phyloP scores from a whole-genome alignment of 2,113 vertebrate genomes.

The Albula glossodonta region DNA sequence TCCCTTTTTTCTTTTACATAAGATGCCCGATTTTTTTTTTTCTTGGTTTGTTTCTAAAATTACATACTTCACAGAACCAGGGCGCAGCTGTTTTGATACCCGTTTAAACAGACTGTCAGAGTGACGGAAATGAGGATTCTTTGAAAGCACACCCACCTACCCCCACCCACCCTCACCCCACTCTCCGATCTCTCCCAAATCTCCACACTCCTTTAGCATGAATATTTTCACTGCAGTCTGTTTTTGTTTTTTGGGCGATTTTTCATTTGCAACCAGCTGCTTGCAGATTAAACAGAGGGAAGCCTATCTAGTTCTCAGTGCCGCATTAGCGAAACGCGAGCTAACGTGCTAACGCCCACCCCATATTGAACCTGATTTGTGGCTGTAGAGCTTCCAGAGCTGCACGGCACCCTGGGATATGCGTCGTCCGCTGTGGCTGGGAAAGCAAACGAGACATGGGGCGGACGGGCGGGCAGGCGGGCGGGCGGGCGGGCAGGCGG shows the following conservation, averaged over 20 bases:
- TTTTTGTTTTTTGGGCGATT: neutral
- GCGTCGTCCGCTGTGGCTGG: neutral
- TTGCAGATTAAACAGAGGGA: neutral
- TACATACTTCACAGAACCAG: neutral
- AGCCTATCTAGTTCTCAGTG: neutral
- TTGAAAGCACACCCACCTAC: neutral
- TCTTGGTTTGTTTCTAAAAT: neutral
- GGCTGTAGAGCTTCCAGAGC: neutral
- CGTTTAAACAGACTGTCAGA: neutral
- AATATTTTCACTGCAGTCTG: neutral
- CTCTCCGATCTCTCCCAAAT: too few relatives aligned
- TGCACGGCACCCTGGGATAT: neutral
- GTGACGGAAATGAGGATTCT: neutral
- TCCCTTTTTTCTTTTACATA: neutral
- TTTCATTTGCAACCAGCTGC: neutral
- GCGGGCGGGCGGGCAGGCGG: neutral
- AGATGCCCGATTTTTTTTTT: neutral
- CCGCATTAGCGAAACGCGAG: neutral
- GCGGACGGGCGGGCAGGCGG: constrained; percentile 1
- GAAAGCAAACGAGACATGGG: neutral
- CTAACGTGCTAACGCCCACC: neutral
- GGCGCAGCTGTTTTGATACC: neutral
- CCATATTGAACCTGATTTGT: neutral
- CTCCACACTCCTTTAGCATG: neutral
- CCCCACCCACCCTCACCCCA: too few relatives aligned